Percentiles rank a stretch among this genome's conserved stretches.
These are phyloP conservation scores for Cephus rjabovi DNA, from an alignment of 2,888 invertebrate species.

Conservation along the genomic window DNA sequence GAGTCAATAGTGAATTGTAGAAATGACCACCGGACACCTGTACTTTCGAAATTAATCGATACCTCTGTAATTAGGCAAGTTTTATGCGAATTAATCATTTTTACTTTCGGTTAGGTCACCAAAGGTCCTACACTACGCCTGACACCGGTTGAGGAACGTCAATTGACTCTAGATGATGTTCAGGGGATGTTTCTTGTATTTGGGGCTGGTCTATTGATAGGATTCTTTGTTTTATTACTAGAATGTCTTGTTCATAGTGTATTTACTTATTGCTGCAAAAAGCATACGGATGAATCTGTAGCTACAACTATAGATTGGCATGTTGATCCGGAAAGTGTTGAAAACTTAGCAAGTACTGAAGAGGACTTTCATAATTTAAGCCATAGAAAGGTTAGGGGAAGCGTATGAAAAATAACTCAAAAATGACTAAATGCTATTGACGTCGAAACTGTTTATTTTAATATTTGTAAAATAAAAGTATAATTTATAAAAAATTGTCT, in stretches of 20 bases:
- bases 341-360: not conserved
- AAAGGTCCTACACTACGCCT: constrained; percentile 65
- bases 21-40: not conserved
- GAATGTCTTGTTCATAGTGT: constrained; percentile 81
- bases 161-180: constrained; percentile 82
- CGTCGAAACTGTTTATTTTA: not conserved
- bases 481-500: not conserved
- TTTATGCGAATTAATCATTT: not conserved
- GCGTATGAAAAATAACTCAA: not conserved
- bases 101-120: constrained; percentile 62
- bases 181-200: constrained; percentile 85
- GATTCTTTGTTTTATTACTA: constrained; percentile 73
- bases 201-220: constrained; percentile 77
- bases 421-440: not conserved
- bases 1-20: constrained; percentile 29
- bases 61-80: not conserved
- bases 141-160: constrained; percentile 74
- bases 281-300: not conserved
- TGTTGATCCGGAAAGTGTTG: not conserved
- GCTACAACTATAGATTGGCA: not conserved
- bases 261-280: constrained; percentile 67
- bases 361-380: not conserved
- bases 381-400: not conserved
- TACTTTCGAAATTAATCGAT: constrained; percentile 6
- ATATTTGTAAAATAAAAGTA: not conserved